Percentiles rank a stretch among this genome's conserved stretches.
Conservation (phyloP, 2,113 vertebrate species). For the Esox niger region DNA sequence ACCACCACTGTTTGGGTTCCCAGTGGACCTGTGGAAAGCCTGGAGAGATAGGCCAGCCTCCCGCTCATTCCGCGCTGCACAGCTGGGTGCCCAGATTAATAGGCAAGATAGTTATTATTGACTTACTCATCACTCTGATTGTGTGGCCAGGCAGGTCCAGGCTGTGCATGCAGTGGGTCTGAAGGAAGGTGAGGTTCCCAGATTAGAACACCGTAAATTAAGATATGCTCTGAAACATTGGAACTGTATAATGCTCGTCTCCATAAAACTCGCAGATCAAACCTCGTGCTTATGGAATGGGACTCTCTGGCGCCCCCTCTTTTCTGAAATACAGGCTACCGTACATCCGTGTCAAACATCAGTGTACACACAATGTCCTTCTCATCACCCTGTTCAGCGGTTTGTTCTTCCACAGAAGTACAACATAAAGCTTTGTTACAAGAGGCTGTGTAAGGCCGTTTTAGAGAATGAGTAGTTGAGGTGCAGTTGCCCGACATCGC, state of each 20-base stretch:
- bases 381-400: conserved; percentile 27
- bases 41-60: conserved; percentile 59
- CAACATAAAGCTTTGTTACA: conserved; percentile 38
- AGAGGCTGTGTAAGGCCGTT: conserved; percentile 28
- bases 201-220: conserved; percentile 56
- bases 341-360: conserved; percentile 43
- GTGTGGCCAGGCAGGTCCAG: conserved; percentile 35
- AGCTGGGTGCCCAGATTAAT: conserved; percentile 76
- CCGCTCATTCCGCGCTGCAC: conserved; percentile 48
- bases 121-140: conserved; percentile 69
- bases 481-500: conserved; percentile 61
- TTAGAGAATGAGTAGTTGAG: conserved; percentile 54
- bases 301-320: conserved; percentile 6
- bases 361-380: conserved; percentile 32
- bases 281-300: background rate
- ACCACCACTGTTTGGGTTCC: conserved; percentile 41
- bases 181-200: conserved; percentile 33
- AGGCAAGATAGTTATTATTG: conserved; percentile 71
- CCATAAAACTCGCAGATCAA: conserved; percentile 19
- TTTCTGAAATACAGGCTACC: conserved; percentile 22
- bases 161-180: conserved; percentile 26
- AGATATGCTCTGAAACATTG: conserved; percentile 50
- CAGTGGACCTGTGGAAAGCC: background rate
- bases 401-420: conserved; percentile 37
- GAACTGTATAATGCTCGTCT: conserved; percentile 46